Percentiles rank a stretch among this genome's conserved stretches.
phyloP scores from a whole-genome alignment of 92 coral and sea anemone genomes.

The Zoanthus gigantus region DNA sequence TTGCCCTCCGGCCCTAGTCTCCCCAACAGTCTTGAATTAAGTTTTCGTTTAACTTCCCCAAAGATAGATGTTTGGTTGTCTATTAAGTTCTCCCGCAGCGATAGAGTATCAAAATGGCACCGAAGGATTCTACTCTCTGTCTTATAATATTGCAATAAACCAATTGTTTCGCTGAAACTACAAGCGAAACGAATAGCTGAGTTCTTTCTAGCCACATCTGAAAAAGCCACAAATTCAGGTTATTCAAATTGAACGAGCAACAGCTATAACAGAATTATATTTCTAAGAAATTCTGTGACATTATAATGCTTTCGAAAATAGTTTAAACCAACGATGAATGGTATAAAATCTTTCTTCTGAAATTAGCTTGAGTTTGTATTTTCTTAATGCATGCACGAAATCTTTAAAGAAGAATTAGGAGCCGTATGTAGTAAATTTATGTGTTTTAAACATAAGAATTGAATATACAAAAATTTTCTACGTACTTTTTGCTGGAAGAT shows the following conservation, averaged over 20 bases:
- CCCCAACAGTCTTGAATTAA: slow-evolving; percentile 14
- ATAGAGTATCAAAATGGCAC: slow-evolving; percentile 31
- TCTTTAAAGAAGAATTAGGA: background rate
- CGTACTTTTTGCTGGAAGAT: background rate
- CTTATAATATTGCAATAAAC: background rate
- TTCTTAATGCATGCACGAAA: background rate
- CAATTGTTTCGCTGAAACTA: background rate
- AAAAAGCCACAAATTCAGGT: background rate
- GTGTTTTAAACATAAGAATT: background rate
- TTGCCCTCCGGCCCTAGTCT: slow-evolving; percentile 33
- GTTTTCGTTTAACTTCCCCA: slow-evolving; percentile 31
- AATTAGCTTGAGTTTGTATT: background rate
- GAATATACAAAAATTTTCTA: background rate
- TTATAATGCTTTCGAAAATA: background rate
- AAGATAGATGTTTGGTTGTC: background rate
- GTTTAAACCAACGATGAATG: background rate
- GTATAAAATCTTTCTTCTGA: background rate
- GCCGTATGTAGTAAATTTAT: background rate
- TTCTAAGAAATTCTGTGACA: background rate
- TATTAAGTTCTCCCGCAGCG: slow-evolving; percentile 27
- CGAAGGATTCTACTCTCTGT: slow-evolving; percentile 1
- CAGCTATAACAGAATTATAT: background rate
- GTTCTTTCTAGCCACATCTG: background rate
- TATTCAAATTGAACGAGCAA: slow-evolving; percentile 14
- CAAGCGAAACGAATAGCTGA: background rate